Conservation (phyloP, 2,888 invertebrate genomes). For the Epirrhoe alternata region DNA sequence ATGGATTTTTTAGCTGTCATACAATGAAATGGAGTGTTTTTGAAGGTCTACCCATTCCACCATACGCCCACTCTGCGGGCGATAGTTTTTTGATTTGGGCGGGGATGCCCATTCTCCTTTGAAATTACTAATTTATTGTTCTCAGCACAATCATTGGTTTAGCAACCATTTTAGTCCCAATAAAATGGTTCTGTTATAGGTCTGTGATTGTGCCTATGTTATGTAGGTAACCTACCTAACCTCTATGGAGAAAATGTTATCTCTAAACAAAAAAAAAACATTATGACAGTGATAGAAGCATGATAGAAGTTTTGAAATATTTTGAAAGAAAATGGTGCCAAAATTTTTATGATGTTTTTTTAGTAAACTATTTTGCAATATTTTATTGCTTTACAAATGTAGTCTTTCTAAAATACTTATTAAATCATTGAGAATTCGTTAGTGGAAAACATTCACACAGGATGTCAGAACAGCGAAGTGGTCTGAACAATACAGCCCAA, state of each 20-base stretch:
- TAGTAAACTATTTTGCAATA: slow-evolving; percentile 13
- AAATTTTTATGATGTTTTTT: slow-evolving; percentile 34
- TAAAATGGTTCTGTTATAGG: too few species aligned
- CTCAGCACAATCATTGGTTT: too few species aligned
- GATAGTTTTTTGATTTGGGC: too few species aligned
- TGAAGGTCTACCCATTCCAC: too few species aligned
- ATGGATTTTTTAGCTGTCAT: too few species aligned
- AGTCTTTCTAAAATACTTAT: slow-evolving; percentile 9
- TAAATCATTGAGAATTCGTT: slow-evolving; percentile 27
- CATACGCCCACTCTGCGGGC: too few species aligned
- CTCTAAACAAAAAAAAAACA: not conserved
- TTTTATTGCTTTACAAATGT: slow-evolving; percentile 23
- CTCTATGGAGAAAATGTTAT: not conserved
- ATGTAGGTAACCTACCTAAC: too few species aligned
- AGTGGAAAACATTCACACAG: slow-evolving; percentile 2
- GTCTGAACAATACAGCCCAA: slow-evolving; percentile 3
- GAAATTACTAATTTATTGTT: too few species aligned
- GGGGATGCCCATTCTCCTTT: too few species aligned
- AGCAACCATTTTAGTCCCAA: too few species aligned
- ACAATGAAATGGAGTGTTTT: too few species aligned
- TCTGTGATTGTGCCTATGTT: too few species aligned
- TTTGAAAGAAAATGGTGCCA: slow-evolving; percentile 32
- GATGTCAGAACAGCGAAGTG: slow-evolving; percentile 17
- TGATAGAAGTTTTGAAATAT: slow-evolving; percentile 22
- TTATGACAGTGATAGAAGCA: not conserved